Evolutionary conservation across 2,113 vertebrate species (phyloP), one percentile per base, ranked within the genome.

Genomic region (Tor tambroides): DNA sequence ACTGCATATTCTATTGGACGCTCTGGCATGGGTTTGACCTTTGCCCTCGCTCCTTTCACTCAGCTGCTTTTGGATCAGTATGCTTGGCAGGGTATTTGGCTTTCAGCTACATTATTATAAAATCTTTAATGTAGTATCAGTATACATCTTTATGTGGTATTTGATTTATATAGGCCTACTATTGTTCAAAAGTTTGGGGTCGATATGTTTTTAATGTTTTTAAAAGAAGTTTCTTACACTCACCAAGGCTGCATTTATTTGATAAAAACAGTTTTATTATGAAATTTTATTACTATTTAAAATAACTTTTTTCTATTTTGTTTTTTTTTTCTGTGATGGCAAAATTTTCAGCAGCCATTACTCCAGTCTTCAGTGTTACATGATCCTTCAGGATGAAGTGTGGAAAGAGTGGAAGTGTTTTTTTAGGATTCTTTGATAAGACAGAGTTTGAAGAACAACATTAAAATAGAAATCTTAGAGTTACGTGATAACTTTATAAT

Each of bases 1-100:
- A 94, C 98, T 12, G 95, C 94, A 12, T 97, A 95, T 11, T 95
- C 96, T 2, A 94, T 98, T 2, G 96, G 96, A 12, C 96, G 97
- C 56, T 96, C 97, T 0, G 97, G 98, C 12, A 98, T 97, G 97
- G 97, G 97, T 43, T 91, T 99, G 90, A 97, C 97, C 0, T 98
- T 99, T 91, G 94, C 97, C 0, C 91, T 98, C 0, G 97, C 97
- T 0, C 98, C 97, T 0, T 96, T 97, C 91, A 96, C 96, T 0
- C 96, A 98, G 91, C 91, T 97, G 11, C 94, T 98, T 80, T 92
- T 98, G 59, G 95, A 98, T 72, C 46, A 77, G 2, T 98, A 99
- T 3, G 94, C 95, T 56, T 98, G 97, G 98, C 95, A 96, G 95
- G 97, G 98, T 99, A 91, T 91, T 94, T 19, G 0, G 61, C 21